phyloP scores from a whole-genome alignment of 1,140 invertebrate species.

The Halictus rubicundus region DNA sequence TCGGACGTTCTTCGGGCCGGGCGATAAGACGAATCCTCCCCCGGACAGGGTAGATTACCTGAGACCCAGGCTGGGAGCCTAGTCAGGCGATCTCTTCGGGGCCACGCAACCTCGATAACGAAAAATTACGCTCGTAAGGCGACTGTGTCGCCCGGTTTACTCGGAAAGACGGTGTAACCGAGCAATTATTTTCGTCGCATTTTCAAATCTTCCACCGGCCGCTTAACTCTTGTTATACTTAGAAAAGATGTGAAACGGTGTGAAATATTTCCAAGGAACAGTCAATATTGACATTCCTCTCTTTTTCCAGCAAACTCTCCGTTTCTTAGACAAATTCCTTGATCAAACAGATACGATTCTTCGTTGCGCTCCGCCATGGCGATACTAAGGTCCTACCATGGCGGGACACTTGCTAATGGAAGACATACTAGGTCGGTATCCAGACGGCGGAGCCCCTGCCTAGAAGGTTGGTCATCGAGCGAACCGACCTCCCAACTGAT shows the following conservation, averaged over 20 bases:
- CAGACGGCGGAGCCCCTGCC: conserved; percentile 17
- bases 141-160: too few species aligned
- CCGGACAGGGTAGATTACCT: conserved; percentile 14
- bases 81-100: background rate
- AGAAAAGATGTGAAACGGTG: too few species aligned
- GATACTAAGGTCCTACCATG: background rate
- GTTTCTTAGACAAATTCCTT: too few species aligned
- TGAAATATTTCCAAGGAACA: too few species aligned
- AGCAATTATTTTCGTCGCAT: too few species aligned
- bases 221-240: too few species aligned
- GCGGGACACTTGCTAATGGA: conserved; percentile 51
- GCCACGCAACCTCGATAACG: conserved; percentile 7
- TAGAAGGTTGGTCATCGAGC: conserved; percentile 44
- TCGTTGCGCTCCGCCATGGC: too few species aligned
- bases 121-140: background rate
- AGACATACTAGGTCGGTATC: conserved; percentile 29
- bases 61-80: background rate
- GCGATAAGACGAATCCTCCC: conserved; percentile 22
- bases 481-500: conserved; percentile 49
- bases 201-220: too few species aligned
- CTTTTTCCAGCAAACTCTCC: too few species aligned
- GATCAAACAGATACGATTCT: too few species aligned
- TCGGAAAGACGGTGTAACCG: too few species aligned
- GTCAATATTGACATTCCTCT: too few species aligned
- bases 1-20: background rate